Evolutionary conservation across 2,113 vertebrate genomes (phyloP), one percentile per base, ranked within the genome.

Genomic region (Lophochroa leadbeateri): DNA sequence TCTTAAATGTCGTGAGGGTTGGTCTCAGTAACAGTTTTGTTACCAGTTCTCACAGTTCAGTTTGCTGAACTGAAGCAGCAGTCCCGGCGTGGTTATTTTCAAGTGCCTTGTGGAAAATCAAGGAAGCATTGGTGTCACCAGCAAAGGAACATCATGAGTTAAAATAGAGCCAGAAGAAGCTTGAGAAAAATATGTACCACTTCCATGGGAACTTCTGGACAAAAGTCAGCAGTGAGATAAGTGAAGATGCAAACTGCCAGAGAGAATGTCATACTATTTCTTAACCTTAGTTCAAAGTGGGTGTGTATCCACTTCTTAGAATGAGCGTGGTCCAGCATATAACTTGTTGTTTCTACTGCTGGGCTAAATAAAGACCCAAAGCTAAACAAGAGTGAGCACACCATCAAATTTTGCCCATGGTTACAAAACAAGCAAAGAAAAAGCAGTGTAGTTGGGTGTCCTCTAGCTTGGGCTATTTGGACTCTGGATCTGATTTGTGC

Each of bases 141-240:
- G 39, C 39, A 92, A 86, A 95, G 37, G 61, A 86, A 60, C 39
- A 91, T 50, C 17, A 39, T 39, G 52, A 86, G 61, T 65, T 94
- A 87, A 89, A 96, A 68, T 27, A 94, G 46, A 96, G 67, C 19
- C 65, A 95, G 80, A 81, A 68, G 25, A 35, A 53, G 10, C 78
- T 72, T 88, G n/a, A 53, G 83, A 72, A 93, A 92, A 92, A 85
- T 58, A 84, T 24, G n/a, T 76, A 72, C 20, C 44, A 82, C n/a
- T 91, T 88, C 35, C 69, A 84, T 46, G 37, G 41, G 70, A 91
- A 78, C 58, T 64, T 86, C 69, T 89, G 77, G 57, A 89, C 44
- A 76, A 82, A 86, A 86, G 39, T 82, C 80, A 84, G 47, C 61
- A 84, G 41, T 93, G 86, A 92, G 65, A 88, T 91, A 94, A 94